Base-by-base conservation (phyloP, 2,797 vertebrate genomes). In the Neostethus bicornis region DNA sequence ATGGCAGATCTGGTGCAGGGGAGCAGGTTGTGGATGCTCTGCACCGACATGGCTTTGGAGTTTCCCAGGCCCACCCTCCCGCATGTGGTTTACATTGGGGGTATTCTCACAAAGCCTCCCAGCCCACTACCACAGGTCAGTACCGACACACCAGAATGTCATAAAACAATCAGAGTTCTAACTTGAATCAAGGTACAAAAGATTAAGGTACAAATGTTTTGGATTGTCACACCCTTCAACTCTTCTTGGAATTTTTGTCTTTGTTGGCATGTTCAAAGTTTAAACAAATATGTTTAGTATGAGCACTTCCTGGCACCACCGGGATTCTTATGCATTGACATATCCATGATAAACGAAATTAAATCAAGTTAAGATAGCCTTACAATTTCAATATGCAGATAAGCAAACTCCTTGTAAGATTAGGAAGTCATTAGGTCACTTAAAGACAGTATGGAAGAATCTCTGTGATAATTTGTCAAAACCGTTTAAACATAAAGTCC, bases 61-160 rank as follows among this genome's bases (percentile, higher is more conserved):
- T 99, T 99, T 66, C 97, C 97, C 0, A 92, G 97, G 73, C 97
- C 97, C 32, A 99, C 97, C 0, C 88, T 99, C 56, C 97, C 97
- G 37, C 96, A 98, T 4, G 97, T 99, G 46, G 97, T 99, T 17
- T 99, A 98, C 43, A 95, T 99, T 25, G 97, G 97, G 73, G 97
- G 97, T 71, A 98, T 99, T 87, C 93, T 99, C 4, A 99, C 97
- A 50, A 92, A 94, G 73, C 95, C 97, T 0, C 93, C 96, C 61
- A 92, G 83, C 75, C 95, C 94, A 26, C 90, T 99, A 62, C 94
- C 97, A 82, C 90, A 98, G 94, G 97, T 99, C 91, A 94, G 95
- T 89, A 91, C 44, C 43, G n/a, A n/a, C n/a, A n/a, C n/a, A n/a
- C n/a, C n/a, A n/a, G n/a, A n/a, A n/a, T n/a, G n/a, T n/a, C n/a